These are phyloP conservation scores for Drosophila histrio DNA, from an alignment of 2,888 invertebrate genomes.

Conservation along the genomic window DNA sequence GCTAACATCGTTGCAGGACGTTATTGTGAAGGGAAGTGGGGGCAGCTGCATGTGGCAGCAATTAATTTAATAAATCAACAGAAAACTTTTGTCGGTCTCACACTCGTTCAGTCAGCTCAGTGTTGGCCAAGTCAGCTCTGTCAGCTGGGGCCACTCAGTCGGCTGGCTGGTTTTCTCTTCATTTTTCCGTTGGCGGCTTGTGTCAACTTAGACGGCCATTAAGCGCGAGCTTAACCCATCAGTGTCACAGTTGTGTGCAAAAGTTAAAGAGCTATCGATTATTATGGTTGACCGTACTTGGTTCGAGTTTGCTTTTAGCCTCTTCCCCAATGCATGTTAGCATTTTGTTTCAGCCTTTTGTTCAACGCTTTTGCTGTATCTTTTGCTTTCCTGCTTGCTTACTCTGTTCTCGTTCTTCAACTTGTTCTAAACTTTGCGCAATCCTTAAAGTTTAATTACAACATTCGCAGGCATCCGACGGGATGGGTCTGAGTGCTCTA, in stretches of 20 bases:
- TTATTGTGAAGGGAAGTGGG: background rate
- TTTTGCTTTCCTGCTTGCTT: background rate
- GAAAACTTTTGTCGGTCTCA: constrained; percentile 62
- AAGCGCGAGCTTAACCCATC: constrained; percentile 75
- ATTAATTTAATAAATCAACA: constrained; percentile 82
- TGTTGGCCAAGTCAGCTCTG: background rate
- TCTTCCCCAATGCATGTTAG: background rate
- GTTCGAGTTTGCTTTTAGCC: background rate
- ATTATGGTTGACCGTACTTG: constrained; percentile 38
- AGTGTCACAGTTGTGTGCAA: constrained; percentile 62
- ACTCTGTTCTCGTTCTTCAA: constrained; percentile 10
- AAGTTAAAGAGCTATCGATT: constrained; percentile 76
- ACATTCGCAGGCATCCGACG: constrained; percentile 26
- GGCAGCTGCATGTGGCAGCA: constrained; percentile 65
- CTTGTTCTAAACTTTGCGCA: constrained; percentile 53
- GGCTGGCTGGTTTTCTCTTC: constrained; percentile 9
- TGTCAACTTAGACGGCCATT: constrained; percentile 73
- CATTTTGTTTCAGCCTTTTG: constrained; percentile 44
- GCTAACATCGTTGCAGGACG: constrained; percentile 27
- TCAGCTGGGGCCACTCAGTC: constrained; percentile 4
- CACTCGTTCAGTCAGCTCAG: constrained; percentile 1
- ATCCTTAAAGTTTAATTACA: constrained; percentile 76
- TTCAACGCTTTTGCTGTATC: constrained; percentile 28
- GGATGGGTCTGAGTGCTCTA: constrained; percentile 10
- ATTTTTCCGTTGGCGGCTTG: constrained; percentile 32